A percentile compares a stretch with the other conserved stretches of the same genome.
These are phyloP conservation scores for Aphaenogaster ashmeadi DNA, from an alignment of 1,140 invertebrate genomes.

Conservation along the genomic window DNA sequence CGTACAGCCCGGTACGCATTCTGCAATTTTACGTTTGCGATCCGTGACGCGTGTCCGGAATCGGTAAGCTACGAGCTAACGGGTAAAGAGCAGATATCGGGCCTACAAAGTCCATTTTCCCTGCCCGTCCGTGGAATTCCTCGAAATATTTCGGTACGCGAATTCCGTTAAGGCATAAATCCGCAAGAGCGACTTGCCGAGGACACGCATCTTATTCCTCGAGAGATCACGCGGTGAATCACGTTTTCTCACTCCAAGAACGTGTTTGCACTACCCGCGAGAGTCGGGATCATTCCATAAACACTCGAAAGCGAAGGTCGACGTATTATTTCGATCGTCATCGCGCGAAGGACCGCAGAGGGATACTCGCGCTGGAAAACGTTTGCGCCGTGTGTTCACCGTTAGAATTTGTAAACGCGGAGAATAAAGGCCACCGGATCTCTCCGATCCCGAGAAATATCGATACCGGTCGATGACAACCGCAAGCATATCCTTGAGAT, in stretches of 20 bases:
- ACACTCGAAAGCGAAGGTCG: conserved; percentile 17
- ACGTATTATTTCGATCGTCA: conserved; percentile 8
- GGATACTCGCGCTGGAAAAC: background rate
- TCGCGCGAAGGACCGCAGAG: background rate
- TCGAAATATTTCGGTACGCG: conserved; percentile 18
- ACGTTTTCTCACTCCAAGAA: background rate
- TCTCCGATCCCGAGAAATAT: background rate
- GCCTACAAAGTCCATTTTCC: background rate
- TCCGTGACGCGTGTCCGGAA: conserved; percentile 29
- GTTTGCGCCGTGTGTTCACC: conserved; percentile 1
- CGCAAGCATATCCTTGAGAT: background rate
- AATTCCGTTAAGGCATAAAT: conserved; percentile 44
- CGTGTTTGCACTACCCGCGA: background rate
- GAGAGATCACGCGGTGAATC: background rate
- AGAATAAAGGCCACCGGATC: background rate
- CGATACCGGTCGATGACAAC: background rate
- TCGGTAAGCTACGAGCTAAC: conserved; percentile 25
- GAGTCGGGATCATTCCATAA: background rate
- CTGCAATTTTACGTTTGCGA: conserved; percentile 53
- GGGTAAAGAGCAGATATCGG: conserved; percentile 8
- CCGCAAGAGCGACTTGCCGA: background rate
- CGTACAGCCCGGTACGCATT: background rate
- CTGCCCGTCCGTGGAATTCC: background rate
- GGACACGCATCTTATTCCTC: background rate
- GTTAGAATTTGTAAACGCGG: conserved; percentile 13